Base-by-base conservation (phyloP, 2,797 vertebrate species). In the Lates japonicus region DNA sequence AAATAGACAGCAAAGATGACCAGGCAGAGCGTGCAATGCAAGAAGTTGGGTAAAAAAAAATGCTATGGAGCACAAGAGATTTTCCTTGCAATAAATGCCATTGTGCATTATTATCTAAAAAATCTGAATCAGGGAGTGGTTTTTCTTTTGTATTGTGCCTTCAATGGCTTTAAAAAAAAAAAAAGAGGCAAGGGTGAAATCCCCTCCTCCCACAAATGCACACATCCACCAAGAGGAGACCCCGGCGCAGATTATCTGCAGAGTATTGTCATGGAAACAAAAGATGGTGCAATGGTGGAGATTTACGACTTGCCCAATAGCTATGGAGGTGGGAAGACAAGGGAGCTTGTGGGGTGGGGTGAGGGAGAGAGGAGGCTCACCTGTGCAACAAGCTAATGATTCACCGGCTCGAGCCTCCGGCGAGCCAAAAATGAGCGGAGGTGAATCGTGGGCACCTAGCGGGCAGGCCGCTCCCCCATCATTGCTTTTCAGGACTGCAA, bases 181-280 rank as follows among this genome's bases (percentile, higher is more conserved):
- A 29, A 29, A 29, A 29, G 2, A 29, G 2, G 31, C 19, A 42
- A 22, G 63, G 81, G 73, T 80, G 64, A 90, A 79, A 61, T 70
- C 79, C 70, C 73, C 72, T 52, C 81, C 77, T 83, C 73, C 79
- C 70, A 79, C 72, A 69, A 78, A 80, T 37, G 57, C 76, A 74
- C 42, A 83, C 76, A 74, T 83, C 65, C 69, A 78, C 60, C 80
- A 80, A 63, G 62, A 85, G 75, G 85, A 87, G 82, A 91, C 82
- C 89, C 85, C 75, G 48, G 69, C 0, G 42, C 72, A 86, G 83
- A 88, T 89, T 77, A 89, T 86, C 87, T 88, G 91, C 82, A 87
- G 88, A 90, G 87, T 77, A 95, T 95, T 85, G 95, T 92, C 94
- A 95, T 94, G 93, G 94, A 94, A 94, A 95, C 92, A 93, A 93